Evolutionary conservation across 2,797 vertebrate genomes (phyloP), one percentile per base, ranked within the genome.

Genomic region (Meriones psammophilus): DNA sequence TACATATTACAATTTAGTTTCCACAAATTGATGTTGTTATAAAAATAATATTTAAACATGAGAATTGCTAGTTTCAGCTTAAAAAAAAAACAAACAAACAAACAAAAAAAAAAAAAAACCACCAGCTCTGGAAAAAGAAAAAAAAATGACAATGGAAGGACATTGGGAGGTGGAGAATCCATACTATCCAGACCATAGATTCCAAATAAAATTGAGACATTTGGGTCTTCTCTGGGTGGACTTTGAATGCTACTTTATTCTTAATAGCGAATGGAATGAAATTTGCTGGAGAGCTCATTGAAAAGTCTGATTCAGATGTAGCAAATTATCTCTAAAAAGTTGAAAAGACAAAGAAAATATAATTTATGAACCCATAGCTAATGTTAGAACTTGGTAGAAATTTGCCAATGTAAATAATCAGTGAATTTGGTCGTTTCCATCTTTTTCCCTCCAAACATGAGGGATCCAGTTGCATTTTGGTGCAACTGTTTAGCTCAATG

Each of bases 381-480:
- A 95, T 95, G 96, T 95, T 97, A 94, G 95, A 87, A 88, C 36
- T 81, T 88, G 3, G 2, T 56, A 95, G 90, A 96, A 81, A 33
- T 74, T 89, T 89, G 94, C 96, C 96, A 97, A 94, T 80, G 71
- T 73, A 94, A 97, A 89, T 86, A 91, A 66, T 96, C 87, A 93
- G 86, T 95, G 89, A 93, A 80, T 95, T 96, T 97, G 96, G 86
- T 96, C 93, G 85, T 97, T 95, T 94, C 93, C 92, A 97, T 96
- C 94, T 97, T 97, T 92, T 94, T 90, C 91, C 92, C 84, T 94
- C 84, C 88, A 95, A 95, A 77, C 94, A 94, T 92, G 94, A 97
- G 95, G 95, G 94, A 93, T 98, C 95, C 88, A 77, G 91, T 97
- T 97, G 96, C 97, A 96, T 95, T 93, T 96, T 94, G 97, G 95